Base-by-base conservation (phyloP, 2,797 vertebrate species). In the Gila robusta region DNA sequence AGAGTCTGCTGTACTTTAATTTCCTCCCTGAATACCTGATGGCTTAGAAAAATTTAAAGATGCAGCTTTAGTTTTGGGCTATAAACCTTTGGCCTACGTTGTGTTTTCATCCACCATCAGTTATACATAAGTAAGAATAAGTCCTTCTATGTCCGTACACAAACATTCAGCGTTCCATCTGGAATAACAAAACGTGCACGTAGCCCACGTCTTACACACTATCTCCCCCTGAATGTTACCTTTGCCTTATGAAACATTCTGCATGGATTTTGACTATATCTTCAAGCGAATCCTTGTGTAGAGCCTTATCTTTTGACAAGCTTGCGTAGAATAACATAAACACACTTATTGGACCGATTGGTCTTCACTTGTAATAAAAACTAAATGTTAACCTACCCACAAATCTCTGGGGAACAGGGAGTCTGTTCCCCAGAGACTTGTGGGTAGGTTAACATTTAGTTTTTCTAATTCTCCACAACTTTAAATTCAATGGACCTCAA, bases 1-100 rank as follows among this genome's bases (percentile, higher is more conserved):
- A 41, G n/a, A 76, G 28, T 23, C 54, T 49, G 69, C 71, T 82
- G 59, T 54, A 54, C 54, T 80, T 88, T 90, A 76, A 88, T 87
- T 88, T 87, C 82, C 86, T 87, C 49, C 73, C 64, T 17, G 66
- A 54, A 82, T 81, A 84, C 71, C 72, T 47, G 37, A 70, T 71
- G 72, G 86, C 47, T 88, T 83, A 62, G 73, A 44, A 32, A n/a
- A 76, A 23, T 47, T 59, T 54, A 54, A 81, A 87, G 54, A 86
- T 35, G 26, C 52, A 47, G 74, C 74, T 59, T 70, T 56, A 39
- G 64, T 84, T 79, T 69, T 54, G 5, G 49, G 28, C 6, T 73
- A 49, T 49, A 28, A 32, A 21, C 52, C 76, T 79, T 37, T 59
- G 39, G 77, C 21, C 39, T 39, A 21, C 7, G 4, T 28, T 37